Percentiles rank a stretch among this genome's conserved stretches.
Conservation (phyloP, 2,888 invertebrate genomes). For the Eilema caniola region DNA sequence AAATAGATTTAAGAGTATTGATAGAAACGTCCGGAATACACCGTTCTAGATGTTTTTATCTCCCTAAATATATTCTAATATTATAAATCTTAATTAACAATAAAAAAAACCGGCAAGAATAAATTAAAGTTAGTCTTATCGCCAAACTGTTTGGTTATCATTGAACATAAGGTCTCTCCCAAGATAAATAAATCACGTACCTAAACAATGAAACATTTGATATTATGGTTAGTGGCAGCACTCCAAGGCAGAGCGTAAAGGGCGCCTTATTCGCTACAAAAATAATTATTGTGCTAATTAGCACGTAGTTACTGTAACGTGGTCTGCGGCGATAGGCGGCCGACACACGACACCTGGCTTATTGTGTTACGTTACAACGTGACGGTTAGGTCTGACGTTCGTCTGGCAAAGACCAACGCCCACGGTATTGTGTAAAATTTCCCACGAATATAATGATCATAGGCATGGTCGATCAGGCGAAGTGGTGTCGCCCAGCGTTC, state of each 20-base stretch:
- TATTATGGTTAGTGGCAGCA: slow-evolving; percentile 2
- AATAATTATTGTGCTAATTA: slow-evolving; percentile 31
- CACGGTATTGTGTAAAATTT: neutral
- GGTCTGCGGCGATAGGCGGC: neutral
- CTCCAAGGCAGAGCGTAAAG: slow-evolving; percentile 16
- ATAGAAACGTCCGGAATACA: too few species aligned
- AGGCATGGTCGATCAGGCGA: too few species aligned
- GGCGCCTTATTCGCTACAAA: slow-evolving; percentile 17
- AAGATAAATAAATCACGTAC: neutral
- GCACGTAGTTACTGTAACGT: slow-evolving; percentile 13
- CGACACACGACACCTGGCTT: slow-evolving; percentile 5
- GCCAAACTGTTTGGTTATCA: neutral
- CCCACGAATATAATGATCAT: neutral
- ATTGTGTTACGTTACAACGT: slow-evolving; percentile 12
- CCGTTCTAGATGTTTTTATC: too few species aligned
- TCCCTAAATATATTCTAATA: too few species aligned
- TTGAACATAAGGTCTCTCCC: neutral
- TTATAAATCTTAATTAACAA: too few species aligned
- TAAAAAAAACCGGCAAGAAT: neutral
- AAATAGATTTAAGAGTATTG: too few species aligned
- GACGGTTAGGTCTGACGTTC: neutral
- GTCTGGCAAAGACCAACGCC: neutral
- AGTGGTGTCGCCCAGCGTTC: neutral
- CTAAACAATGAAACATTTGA: slow-evolving; percentile 10
- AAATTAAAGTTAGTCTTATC: too few species aligned